These are phyloP conservation scores for Mythimna vitellina DNA, from an alignment of 2,888 invertebrate genomes.

Conservation along the genomic window DNA sequence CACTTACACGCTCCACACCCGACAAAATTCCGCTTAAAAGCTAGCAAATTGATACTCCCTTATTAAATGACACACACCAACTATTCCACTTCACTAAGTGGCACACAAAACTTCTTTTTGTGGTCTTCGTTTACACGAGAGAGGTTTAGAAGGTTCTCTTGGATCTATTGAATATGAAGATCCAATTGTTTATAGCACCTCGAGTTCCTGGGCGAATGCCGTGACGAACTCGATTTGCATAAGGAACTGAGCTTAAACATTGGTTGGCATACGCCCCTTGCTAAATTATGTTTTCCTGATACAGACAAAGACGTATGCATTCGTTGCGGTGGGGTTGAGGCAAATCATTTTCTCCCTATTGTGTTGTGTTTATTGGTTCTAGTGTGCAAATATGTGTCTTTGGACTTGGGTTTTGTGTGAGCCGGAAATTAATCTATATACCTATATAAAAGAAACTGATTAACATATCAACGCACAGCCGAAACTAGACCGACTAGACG, in stretches of 20 bases:
- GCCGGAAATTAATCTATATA: not conserved
- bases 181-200: conserved; percentile 63
- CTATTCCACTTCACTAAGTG: conserved; percentile 38
- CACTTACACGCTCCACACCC: conserved; percentile 16
- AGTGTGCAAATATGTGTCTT: conserved; percentile 1
- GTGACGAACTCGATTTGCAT: conserved; percentile 81
- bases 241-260: conserved; percentile 77
- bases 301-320: conserved; percentile 66
- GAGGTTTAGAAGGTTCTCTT: conserved; percentile 22
- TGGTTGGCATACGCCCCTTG: conserved; percentile 70
- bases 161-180: conserved; percentile 58
- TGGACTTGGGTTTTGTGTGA: not conserved
- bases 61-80: conserved; percentile 46
- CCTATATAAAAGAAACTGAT: too few species aligned
- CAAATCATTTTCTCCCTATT: conserved; percentile 53
- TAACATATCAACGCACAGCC: too few species aligned
- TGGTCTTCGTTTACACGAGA: conserved; percentile 57
- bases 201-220: conserved; percentile 62
- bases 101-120: conserved; percentile 36
- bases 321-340: conserved; percentile 47
- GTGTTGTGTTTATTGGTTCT: conserved; percentile 24
- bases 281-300: conserved; percentile 73
- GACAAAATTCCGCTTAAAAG: conserved; percentile 34
- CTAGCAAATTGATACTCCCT: conserved; percentile 41
- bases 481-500: too few species aligned